These are phyloP conservation scores for Oreochromis mossambicus DNA, from an alignment of 2,797 vertebrate species.

Conservation along the genomic window DNA sequence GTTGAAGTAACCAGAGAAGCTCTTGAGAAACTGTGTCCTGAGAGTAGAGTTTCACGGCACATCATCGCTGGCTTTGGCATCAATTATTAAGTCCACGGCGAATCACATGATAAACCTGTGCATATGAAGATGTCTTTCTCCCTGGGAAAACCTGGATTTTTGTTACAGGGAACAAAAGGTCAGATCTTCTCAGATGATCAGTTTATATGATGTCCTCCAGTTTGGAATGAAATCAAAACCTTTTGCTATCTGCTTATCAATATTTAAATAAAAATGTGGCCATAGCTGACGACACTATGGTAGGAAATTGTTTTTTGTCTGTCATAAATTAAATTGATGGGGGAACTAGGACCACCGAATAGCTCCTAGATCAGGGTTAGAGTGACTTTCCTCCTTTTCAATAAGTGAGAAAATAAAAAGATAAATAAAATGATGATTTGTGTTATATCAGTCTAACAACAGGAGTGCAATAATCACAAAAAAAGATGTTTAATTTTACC, in stretches of 20 bases:
- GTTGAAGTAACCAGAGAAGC: conserved; percentile 50
- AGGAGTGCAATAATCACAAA: background rate
- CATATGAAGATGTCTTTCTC: conserved; percentile 31
- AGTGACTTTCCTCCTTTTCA: background rate
- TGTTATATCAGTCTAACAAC: background rate
- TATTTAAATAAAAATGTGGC: background rate
- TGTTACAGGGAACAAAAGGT: conserved; percentile 15
- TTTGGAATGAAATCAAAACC: conserved; percentile 30
- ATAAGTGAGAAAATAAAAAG: background rate
- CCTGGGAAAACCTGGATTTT: conserved; percentile 25
- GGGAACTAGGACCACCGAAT: background rate
- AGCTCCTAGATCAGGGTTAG: background rate
- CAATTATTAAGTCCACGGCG: conserved; percentile 74
- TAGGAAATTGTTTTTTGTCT: background rate
- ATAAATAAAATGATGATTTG: background rate
- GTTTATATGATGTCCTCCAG: background rate
- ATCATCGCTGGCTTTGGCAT: conserved; percentile 52
- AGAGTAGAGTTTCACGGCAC: conserved; percentile 73
- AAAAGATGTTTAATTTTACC: background rate
- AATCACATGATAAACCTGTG: conserved; percentile 52
- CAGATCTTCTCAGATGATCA: conserved; percentile 1
- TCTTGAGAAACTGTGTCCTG: conserved; percentile 57
- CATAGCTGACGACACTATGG: background rate
- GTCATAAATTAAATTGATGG: background rate
- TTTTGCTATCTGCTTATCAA: conserved; percentile 31